Evolutionary conservation across 2,888 invertebrate species (phyloP), one percentile per base, ranked within the genome.

Genomic region (Hanleya hanleyi): DNA sequence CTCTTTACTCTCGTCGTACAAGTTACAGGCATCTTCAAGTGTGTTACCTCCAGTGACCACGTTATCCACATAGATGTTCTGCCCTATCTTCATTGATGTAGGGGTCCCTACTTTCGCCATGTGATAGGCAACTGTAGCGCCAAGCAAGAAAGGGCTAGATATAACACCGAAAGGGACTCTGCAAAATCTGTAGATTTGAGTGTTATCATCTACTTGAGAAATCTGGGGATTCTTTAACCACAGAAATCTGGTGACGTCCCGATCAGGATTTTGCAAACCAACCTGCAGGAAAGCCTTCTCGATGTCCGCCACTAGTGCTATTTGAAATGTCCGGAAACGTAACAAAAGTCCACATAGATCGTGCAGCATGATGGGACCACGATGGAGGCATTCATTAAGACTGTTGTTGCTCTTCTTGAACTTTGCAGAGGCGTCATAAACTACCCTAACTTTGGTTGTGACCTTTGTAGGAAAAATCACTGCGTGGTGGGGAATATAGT

Each of bases 251-350:
- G 74, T 74, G 5, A 67, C 37, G 57, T 76, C 76, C 15, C 71
- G 64, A 38, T 71, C 12, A 22, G 32, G 33, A 15, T 50, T 26
- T 32, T 76, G 74, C 12, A 74, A 37, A 7, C 61, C 71, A 15
- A 74, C 51, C 33, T 74, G 61, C 7, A 75, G 41, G 26, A 73
- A 75, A 0, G 70, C 73, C 35, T 75, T 77, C 38, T 77, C 73
- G 32, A 73, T 77, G 41, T 77, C 77, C 3, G 71, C 49, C 3
- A 72, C 62, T 5, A 77, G 22, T n/a, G 69, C 75, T 5, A 61
- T 35, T 7, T 33, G 29, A 35, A 72, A 33, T 15, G 62, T 15
- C 2, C 72, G 29, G 32, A 49, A 35, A 41, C 67, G 18, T 26
- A 72, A 50, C 1, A 72, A 38, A 6, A 75, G 35, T 6, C 69